phyloP scores from a whole-genome alignment of 92 coral and sea anemone species.

The Pocillopora grandis region DNA sequence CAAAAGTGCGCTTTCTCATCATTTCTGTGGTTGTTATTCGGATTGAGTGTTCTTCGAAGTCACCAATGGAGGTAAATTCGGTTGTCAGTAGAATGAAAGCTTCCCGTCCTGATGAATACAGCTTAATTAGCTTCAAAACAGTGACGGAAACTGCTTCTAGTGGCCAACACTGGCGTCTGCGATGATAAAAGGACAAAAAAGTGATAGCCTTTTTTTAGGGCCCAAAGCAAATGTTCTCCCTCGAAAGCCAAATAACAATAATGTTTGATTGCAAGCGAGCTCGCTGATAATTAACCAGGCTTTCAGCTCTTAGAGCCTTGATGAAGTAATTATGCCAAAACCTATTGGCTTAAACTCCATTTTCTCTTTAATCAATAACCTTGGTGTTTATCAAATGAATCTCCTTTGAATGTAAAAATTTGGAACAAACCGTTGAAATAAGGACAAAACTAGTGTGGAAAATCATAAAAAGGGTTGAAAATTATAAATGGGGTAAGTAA shows the following conservation, averaged over 20 bases:
- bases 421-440: not conserved
- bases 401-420: slow-evolving; percentile 16
- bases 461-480: no score
- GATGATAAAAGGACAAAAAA: not conserved
- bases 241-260: not conserved
- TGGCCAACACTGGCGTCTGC: not conserved
- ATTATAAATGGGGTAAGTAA: not conserved
- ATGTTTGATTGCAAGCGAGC: slow-evolving; percentile 11
- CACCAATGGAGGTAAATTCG: not conserved
- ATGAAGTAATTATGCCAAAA: slow-evolving; percentile 51
- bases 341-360: slow-evolving; percentile 21
- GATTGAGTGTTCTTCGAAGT: not conserved
- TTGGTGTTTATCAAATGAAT: slow-evolving; percentile 46
- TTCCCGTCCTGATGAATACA: slow-evolving; percentile 11
- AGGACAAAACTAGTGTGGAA: not conserved
- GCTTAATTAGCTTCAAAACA: slow-evolving; percentile 22
- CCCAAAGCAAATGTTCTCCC: not conserved
- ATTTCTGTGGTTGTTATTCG: slow-evolving; percentile 1
- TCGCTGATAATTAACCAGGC: not conserved
- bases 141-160: not conserved
- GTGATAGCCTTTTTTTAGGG: not conserved
- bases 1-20: slow-evolving; percentile 35
- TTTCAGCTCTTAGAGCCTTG: slow-evolving; percentile 25
- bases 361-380: slow-evolving; percentile 49
- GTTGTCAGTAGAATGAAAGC: not conserved